These are phyloP conservation scores for Mimumesa dahlbomi DNA, from an alignment of 2,888 invertebrate species.

Conservation along the genomic window DNA sequence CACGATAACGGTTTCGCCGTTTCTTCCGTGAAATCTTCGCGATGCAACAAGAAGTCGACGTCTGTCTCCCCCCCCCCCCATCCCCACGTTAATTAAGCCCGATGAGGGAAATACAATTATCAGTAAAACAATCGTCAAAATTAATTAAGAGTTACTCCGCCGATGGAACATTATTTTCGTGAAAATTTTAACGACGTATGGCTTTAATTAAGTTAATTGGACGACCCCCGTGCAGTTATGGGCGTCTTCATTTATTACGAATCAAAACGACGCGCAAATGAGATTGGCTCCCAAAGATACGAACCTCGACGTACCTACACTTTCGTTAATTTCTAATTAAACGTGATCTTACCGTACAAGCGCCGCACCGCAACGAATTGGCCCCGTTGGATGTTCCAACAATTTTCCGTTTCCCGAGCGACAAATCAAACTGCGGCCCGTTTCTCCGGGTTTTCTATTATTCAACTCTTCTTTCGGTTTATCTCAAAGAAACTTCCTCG, in stretches of 20 bases:
- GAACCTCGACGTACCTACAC: slow-evolving; percentile 15
- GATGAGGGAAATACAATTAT: slow-evolving; percentile 38
- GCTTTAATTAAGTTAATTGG: slow-evolving; percentile 59
- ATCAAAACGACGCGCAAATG: slow-evolving; percentile 22
- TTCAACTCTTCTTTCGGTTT: background rate
- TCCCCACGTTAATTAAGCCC: slow-evolving; percentile 44
- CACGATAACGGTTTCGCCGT: background rate
- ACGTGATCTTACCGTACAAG: background rate
- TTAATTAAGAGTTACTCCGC: slow-evolving; percentile 37
- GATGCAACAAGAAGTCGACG: background rate
- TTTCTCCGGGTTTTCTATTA: background rate
- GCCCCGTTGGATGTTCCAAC: background rate
- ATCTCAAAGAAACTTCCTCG: background rate
- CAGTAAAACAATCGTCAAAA: slow-evolving; percentile 35
- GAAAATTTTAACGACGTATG: slow-evolving; percentile 29
- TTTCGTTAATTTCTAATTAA: slow-evolving; percentile 48
- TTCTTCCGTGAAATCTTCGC: slow-evolving; percentile 10
- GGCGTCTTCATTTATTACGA: slow-evolving; percentile 23
- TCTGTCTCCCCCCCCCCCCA: no score
- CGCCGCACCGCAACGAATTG: no score
- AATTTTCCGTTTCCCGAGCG: background rate
- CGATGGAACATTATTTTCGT: slow-evolving; percentile 23
- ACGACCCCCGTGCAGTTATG: background rate
- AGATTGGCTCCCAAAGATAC: slow-evolving; percentile 27
- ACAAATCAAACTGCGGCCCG: background rate